Base-by-base conservation (phyloP, 1,140 invertebrate species). In the Theocolax elegans region DNA sequence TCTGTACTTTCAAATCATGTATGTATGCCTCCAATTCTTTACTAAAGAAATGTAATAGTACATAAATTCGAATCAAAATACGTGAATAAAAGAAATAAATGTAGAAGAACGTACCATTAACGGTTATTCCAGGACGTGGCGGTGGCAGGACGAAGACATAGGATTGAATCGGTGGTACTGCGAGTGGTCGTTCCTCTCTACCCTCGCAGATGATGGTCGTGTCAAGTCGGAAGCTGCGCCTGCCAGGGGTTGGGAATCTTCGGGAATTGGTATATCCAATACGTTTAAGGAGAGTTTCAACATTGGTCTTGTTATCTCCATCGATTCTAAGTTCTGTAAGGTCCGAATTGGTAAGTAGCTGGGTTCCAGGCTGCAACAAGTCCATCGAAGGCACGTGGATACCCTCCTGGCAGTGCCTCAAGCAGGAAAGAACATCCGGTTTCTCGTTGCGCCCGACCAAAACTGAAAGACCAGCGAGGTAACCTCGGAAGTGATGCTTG, bases 221-320 rank as follows among this genome's bases (percentile, higher is more conserved):
- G 35, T 91, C 90, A 9, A 98, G 86, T 71, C 93, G 91, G 74
- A 99, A 90, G 79, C 95, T 97, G 19, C 97, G 88, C 10, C 95
- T 85, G 1, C 97, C 97, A 2, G 96, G 95, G 1, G 96, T 98
- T 0, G 97, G 97, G 85, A 93, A 96, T 72, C 93, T 90, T 59
- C 96, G 89, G 1, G 91, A 91, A 82, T 99, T 98, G 3, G 92
- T 92, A 81, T 98, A 99, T 19, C 94, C 94, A 68, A 98, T 91
- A 78, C 95, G 92, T 19, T 93, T 90, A 60, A 98, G 87, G 3
- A 98, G 81, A 3, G 91, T 93, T 83, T 98, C 95, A 53, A 98
- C 89, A 80, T 97, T 95, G 7, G 92, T 93, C 23, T 93, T 91
- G 79, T 95, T 95, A 75, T 95, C 93, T 13, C 96, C 95, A 77